Percentiles rank a stretch among this genome's conserved stretches.
These are phyloP conservation scores for Tanypteryx hageni DNA, from an alignment of 2,888 invertebrate species.

Conservation along the genomic window DNA sequence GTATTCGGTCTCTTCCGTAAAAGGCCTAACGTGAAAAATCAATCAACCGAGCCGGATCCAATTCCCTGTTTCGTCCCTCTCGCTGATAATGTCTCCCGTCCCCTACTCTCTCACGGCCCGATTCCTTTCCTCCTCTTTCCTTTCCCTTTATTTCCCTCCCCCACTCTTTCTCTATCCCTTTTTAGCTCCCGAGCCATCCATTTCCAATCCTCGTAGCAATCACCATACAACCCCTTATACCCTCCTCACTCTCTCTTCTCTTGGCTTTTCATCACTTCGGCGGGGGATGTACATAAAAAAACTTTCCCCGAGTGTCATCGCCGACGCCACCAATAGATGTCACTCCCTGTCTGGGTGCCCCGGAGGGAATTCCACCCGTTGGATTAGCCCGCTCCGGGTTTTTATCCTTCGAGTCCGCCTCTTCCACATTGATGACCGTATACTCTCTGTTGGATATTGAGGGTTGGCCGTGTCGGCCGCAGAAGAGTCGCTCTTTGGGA, in stretches of 20 bases:
- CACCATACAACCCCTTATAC: background rate
- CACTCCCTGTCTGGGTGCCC: background rate
- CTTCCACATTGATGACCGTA: background rate
- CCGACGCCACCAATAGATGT: background rate
- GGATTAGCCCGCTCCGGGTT: background rate
- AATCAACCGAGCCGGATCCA: conserved; percentile 38
- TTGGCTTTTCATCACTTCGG: background rate
- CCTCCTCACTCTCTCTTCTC: background rate
- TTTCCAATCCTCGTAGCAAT: background rate
- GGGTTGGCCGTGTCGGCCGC: background rate
- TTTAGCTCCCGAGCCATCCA: background rate
- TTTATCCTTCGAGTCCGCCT: background rate
- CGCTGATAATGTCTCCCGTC: background rate
- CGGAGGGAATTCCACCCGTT: background rate
- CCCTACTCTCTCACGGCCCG: background rate
- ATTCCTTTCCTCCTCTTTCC: background rate
- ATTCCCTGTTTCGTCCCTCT: background rate
- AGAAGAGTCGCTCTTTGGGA: background rate
- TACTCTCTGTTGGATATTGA: background rate
- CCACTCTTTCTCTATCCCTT: background rate
- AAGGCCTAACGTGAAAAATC: conserved; percentile 51
- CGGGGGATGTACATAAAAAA: background rate
- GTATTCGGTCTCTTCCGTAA: background rate
- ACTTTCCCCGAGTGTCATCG: background rate
- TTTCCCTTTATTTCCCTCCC: no score